A percentile compares a stretch with the other conserved stretches of the same genome.
Evolutionary conservation across 2,797 vertebrate species (phyloP).

Genomic region (Varecia variegata): DNA sequence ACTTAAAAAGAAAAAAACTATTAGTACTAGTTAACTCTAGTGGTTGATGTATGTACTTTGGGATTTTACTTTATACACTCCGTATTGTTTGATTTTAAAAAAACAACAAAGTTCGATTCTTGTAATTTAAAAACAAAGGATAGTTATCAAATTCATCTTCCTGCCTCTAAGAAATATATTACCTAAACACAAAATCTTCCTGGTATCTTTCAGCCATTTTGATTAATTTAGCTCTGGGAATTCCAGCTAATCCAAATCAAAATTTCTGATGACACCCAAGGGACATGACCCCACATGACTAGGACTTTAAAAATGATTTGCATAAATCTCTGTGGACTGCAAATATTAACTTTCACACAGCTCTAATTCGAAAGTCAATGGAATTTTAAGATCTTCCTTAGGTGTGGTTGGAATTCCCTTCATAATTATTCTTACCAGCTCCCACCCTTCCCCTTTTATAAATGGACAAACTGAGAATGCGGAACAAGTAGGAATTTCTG

Average conservation of each 20-base stretch:
- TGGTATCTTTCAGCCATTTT: neutral
- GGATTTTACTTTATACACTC: neutral
- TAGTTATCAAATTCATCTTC: conserved; percentile 34
- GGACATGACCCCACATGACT: neutral
- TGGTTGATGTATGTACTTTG: neutral
- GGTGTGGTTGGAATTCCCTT: neutral
- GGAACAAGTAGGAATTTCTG: conserved; percentile 15
- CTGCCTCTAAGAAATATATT: neutral
- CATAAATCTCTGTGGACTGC: conserved; percentile 46
- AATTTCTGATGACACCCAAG: conserved; percentile 60
- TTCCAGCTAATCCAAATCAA: conserved; percentile 42
- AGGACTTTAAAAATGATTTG: conserved; percentile 45
- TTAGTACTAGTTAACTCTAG: neutral
- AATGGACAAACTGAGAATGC: neutral
- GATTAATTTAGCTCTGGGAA: conserved; percentile 45
- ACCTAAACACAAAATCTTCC: conserved; percentile 38
- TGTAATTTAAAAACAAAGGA: conserved; percentile 42
- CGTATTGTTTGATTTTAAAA: neutral
- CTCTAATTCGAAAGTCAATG: neutral
- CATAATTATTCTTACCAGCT: neutral
- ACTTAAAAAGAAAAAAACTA: neutral
- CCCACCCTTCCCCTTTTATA: neutral
- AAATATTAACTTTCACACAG: conserved; percentile 56
- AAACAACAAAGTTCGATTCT: neutral
- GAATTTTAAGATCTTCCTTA: conserved; percentile 56